Percentiles rank a stretch among this genome's conserved stretches.
These are phyloP conservation scores for Rhea americana DNA, from an alignment of 2,113 vertebrate genomes.

Conservation along the genomic window DNA sequence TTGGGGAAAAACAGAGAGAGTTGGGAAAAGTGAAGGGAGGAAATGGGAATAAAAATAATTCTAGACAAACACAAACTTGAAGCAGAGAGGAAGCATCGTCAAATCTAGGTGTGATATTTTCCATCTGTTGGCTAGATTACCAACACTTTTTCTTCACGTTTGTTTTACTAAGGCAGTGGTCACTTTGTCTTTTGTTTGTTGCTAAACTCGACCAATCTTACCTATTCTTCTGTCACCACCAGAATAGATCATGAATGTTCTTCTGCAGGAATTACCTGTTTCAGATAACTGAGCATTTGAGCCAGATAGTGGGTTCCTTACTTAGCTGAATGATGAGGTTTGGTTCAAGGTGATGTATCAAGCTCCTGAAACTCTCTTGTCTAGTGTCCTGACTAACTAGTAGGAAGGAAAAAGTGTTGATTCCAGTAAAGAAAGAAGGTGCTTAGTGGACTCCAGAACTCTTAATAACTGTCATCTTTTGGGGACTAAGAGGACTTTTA, in stretches of 20 bases:
- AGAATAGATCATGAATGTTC: rapidly evolving
- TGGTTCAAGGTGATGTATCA: background rate
- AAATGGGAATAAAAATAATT: background rate
- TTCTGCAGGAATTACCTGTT: rapidly evolving
- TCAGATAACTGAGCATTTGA: rapidly evolving
- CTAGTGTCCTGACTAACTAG: background rate
- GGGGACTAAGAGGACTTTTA: background rate
- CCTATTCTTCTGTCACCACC: background rate
- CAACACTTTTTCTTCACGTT: background rate
- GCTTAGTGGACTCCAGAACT: rapidly evolving
- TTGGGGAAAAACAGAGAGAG: background rate
- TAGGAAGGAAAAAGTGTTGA: background rate
- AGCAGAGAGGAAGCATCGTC: background rate
- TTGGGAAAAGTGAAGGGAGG: background rate
- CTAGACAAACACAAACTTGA: rapidly evolving
- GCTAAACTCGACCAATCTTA: background rate
- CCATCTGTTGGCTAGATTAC: background rate
- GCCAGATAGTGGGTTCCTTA: rapidly evolving
- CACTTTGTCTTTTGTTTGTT: background rate
- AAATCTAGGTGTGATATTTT: background rate
- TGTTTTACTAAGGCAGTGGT: rapidly evolving
- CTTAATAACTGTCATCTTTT: rapidly evolving
- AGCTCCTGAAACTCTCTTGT: background rate
- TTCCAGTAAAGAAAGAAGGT: background rate
- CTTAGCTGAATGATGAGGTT: background rate